Percentiles rank a stretch among this genome's conserved stretches.
Conservation (phyloP, 2,888 invertebrate genomes). For the Abscondita cerata region DNA sequence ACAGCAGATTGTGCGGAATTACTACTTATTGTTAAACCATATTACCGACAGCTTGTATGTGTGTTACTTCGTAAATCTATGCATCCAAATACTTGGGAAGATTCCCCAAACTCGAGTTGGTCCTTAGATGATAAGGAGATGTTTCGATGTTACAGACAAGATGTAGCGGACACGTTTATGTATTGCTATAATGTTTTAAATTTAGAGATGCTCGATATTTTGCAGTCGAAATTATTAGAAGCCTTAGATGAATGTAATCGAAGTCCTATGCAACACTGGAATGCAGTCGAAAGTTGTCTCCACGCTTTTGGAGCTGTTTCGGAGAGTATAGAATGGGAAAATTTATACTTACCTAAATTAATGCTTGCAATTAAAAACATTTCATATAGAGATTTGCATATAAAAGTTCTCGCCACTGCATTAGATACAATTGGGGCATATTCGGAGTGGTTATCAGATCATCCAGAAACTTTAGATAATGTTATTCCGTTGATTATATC, state of each 20-base stretch:
- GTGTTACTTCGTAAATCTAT: slow-evolving; percentile 82
- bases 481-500: slow-evolving; percentile 73
- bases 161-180: slow-evolving; percentile 62
- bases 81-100: slow-evolving; percentile 66
- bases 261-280: slow-evolving; percentile 58
- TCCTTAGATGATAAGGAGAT: slow-evolving; percentile 83
- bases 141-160: slow-evolving; percentile 70
- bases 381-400: slow-evolving; percentile 67
- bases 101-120: slow-evolving; percentile 60
- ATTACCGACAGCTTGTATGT: slow-evolving; percentile 80
- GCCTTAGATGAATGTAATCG: slow-evolving; percentile 57
- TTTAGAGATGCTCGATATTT: slow-evolving; percentile 72
- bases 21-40: slow-evolving; percentile 71
- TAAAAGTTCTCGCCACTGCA: slow-evolving; percentile 73
- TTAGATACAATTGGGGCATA: slow-evolving; percentile 83
- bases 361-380: slow-evolving; percentile 68
- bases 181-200: slow-evolving; percentile 87
- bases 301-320: slow-evolving; percentile 71
- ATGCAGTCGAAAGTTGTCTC: slow-evolving; percentile 69
- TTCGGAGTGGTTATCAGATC: slow-evolving; percentile 83
- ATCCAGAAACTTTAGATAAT: slow-evolving; percentile 70
- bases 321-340: slow-evolving; percentile 66
- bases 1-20: slow-evolving; percentile 59
- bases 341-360: slow-evolving; percentile 65
- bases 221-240: slow-evolving; percentile 69